Evolutionary conservation across 2,797 vertebrate genomes (phyloP).

Genomic region (Bucorvus abyssinicus): DNA sequence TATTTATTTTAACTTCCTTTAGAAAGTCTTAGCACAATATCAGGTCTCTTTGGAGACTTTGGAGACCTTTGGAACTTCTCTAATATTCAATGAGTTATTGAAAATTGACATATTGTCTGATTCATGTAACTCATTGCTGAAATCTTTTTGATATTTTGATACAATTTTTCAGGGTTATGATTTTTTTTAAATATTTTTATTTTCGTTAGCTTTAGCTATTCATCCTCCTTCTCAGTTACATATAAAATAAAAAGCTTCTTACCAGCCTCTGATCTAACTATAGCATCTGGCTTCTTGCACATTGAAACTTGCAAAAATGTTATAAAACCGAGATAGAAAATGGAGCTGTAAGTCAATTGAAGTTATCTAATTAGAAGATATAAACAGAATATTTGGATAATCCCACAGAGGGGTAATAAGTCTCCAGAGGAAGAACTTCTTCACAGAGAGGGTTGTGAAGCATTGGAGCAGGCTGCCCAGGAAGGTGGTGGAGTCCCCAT

Average conservation of each 20-base stretch:
- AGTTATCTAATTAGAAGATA: neutral
- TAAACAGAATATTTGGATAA: neutral
- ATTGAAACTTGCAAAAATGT: neutral
- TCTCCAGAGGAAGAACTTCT: neutral
- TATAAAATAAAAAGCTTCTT: neutral
- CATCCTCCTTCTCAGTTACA: neutral
- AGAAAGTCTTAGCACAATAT: neutral
- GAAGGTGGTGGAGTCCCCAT: no score
- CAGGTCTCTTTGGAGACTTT: neutral
- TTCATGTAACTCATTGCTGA: neutral
- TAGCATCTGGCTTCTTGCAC: neutral
- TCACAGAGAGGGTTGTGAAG: no score
- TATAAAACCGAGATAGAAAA: neutral
- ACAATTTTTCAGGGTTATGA: neutral
- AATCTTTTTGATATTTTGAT: neutral
- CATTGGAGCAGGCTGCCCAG: no score
- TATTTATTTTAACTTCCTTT: neutral
- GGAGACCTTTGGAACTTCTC: neutral
- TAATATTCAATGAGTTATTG: neutral
- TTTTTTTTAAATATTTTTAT: neutral
- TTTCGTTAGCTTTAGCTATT: neutral
- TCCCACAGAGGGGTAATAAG: neutral
- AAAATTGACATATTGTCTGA: neutral
- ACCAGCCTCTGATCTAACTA: neutral
- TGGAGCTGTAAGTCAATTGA: neutral